Evolutionary conservation across 2,797 vertebrate genomes (phyloP).

Genomic region (Cyprinella venusta): DNA sequence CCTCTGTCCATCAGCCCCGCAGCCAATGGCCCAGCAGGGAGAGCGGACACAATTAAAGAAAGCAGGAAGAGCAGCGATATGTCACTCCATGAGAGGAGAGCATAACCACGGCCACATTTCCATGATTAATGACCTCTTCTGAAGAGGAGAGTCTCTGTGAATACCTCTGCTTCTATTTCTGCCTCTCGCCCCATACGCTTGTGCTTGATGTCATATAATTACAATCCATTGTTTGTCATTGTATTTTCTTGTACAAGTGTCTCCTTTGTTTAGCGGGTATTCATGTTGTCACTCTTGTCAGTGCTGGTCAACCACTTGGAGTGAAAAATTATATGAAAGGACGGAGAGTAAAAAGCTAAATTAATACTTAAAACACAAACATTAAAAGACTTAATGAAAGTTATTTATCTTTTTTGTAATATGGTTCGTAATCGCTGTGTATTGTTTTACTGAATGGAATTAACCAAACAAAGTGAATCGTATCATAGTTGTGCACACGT

Average conservation of each 20-base stretch:
- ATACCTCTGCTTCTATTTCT: slow-evolving; percentile 58
- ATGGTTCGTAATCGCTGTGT: background rate
- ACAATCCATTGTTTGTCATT: slow-evolving; percentile 61
- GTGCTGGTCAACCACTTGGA: slow-evolving; percentile 46
- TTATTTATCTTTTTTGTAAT: background rate
- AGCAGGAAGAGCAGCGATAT: slow-evolving; percentile 61
- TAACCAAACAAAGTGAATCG: background rate
- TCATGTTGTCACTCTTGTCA: slow-evolving; percentile 57
- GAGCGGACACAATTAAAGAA: slow-evolving; percentile 54
- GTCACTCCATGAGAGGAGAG: slow-evolving; percentile 58
- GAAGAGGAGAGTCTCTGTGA: slow-evolving; percentile 54
- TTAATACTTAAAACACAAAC: background rate
- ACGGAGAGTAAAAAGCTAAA: background rate
- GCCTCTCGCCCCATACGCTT: slow-evolving; percentile 54
- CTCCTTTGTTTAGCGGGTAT: slow-evolving; percentile 57
- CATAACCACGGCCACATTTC: slow-evolving; percentile 60
- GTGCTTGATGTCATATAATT: slow-evolving; percentile 62
- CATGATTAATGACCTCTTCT: slow-evolving; percentile 66
- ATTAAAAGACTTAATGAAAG: background rate
- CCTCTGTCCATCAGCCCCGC: slow-evolving; percentile 65
- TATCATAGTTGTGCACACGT: background rate
- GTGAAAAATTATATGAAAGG: slow-evolving; percentile 37
- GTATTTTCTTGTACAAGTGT: slow-evolving; percentile 54
- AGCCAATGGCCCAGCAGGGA: slow-evolving; percentile 66
- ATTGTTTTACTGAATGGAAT: background rate